Evolutionary conservation across 2,888 invertebrate species (phyloP).

Genomic region (Athalia rosae): DNA sequence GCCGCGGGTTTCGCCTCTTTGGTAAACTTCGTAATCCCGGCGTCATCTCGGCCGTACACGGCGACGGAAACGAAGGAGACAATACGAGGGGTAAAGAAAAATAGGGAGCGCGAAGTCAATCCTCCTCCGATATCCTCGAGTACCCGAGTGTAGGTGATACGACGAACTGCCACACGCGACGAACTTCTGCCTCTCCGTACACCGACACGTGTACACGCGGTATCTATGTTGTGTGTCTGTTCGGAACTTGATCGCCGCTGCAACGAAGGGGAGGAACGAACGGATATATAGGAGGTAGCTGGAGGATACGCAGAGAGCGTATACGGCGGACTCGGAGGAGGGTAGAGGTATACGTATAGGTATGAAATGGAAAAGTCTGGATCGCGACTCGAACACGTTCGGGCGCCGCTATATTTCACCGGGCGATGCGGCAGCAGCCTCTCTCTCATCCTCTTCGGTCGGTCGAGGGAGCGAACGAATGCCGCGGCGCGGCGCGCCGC

Average conservation of each 20-base stretch:
- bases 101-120: too few species aligned
- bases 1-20: too few species aligned
- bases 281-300: too few species aligned
- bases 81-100: too few species aligned
- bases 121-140: too few species aligned
- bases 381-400: constrained; percentile 40
- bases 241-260: neutral
- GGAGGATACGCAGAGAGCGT: neutral
- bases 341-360: constrained; percentile 8
- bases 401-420: constrained; percentile 41
- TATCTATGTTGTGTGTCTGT: neutral
- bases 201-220: neutral
- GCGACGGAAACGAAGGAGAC: too few species aligned
- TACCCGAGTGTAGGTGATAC: too few species aligned
- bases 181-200: neutral
- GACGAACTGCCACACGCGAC: too few species aligned
- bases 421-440: constrained; percentile 16
- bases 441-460: constrained; percentile 32
- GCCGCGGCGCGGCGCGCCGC: constrained; percentile 46
- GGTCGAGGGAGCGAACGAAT: constrained; percentile 1
- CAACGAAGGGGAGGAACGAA: neutral
- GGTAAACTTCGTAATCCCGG: too few species aligned
- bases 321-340: neutral
- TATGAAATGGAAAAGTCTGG: constrained; percentile 26
- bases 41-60: too few species aligned